phyloP scores from a whole-genome alignment of 2,797 vertebrate species.

The Glossophaga mutica region DNA sequence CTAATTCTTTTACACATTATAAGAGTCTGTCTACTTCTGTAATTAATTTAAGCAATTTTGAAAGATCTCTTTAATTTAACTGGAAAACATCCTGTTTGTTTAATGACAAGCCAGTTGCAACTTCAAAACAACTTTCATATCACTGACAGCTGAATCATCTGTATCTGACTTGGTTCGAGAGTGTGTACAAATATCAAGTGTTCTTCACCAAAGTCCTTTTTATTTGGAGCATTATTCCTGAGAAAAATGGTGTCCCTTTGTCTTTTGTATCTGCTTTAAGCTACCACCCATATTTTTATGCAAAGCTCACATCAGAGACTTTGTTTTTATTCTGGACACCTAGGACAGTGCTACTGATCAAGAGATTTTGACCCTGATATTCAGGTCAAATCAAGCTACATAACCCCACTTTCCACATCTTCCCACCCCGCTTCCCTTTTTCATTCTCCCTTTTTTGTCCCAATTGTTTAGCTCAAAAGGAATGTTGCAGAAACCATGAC shows the following conservation, averaged over 20 bases:
- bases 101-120: not conserved
- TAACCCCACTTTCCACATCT: not conserved
- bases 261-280: not conserved
- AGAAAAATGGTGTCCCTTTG: not conserved
- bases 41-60: conserved; percentile 19
- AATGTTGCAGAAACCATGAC: conserved; percentile 77
- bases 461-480: conserved; percentile 72
- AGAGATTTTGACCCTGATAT: conserved; percentile 68
- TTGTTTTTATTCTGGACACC: conserved; percentile 25
- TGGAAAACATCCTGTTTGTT: not conserved
- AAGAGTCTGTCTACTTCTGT: not conserved
- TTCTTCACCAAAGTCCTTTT: not conserved
- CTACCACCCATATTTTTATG: conserved; percentile 24
- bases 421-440: not conserved
- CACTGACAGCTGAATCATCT: not conserved
- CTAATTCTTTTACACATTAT: not conserved
- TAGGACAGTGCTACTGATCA: not conserved
- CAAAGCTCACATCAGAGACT: not conserved
- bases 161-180: not conserved
- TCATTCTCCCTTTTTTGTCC: conserved; percentile 50
- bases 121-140: conserved; percentile 4
- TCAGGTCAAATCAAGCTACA: conserved; percentile 73
- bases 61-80: not conserved
- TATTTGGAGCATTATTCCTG: not conserved
- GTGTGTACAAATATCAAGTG: not conserved